These are phyloP conservation scores for Aldabrachelys gigantea DNA, from an alignment of 2,113 vertebrate species.

Conservation along the genomic window DNA sequence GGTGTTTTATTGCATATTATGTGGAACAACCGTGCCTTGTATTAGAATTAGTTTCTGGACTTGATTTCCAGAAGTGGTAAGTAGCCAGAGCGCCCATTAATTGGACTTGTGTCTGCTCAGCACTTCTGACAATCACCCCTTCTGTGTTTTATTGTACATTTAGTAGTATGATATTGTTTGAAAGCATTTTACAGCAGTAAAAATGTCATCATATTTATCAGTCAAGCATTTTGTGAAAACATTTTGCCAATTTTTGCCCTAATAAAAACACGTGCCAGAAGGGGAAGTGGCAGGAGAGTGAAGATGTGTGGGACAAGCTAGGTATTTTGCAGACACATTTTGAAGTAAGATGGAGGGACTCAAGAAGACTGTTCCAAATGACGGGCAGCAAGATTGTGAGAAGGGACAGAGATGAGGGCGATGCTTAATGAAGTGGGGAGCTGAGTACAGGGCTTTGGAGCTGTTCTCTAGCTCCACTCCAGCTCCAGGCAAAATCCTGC, in stretches of 20 bases:
- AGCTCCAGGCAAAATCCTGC: too few relatives aligned
- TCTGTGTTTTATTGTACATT: not conserved
- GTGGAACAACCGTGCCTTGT: accelerated
- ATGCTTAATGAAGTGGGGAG: not conserved
- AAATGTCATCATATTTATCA: not conserved
- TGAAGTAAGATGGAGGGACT: not conserved
- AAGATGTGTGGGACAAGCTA: not conserved
- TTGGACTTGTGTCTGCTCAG: accelerated
- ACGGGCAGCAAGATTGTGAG: accelerated
- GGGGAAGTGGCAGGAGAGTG: accelerated
- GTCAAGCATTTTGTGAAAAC: accelerated
- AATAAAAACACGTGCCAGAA: accelerated
- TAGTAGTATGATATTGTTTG: not conserved
- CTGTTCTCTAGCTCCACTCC: too few relatives aligned
- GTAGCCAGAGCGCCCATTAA: not conserved
- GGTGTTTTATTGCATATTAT: accelerated
- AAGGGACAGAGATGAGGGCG: not conserved
- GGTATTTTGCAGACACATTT: not conserved
- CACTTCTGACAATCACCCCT: accelerated
- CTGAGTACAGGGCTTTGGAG: not conserved
- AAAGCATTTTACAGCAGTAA: not conserved
- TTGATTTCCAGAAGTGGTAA: not conserved
- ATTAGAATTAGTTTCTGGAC: accelerated
- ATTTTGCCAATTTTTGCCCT: accelerated
- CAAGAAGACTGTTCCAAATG: accelerated